Base-by-base conservation (phyloP, 2,797 vertebrate species). In the Parauchenoglanis punctatus region DNA sequence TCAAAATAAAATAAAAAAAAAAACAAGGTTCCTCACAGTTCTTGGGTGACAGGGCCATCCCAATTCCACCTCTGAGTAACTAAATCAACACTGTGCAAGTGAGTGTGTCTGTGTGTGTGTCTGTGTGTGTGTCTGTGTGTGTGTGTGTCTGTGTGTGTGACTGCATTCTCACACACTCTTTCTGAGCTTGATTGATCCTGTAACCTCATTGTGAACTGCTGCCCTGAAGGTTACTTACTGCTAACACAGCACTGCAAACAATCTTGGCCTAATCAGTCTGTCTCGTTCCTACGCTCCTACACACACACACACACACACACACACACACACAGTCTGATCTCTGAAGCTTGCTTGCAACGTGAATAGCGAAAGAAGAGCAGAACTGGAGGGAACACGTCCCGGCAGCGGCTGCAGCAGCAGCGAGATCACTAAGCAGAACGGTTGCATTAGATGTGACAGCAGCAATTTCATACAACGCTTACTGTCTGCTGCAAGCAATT, bases 401-500 rank as follows among this genome's bases (percentile, higher is more conserved):
- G 2, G 54, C 31, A 58, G 28, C 35, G 3, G 78, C 35, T 7
- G 54, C 31, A 58, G 28, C 35, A 7, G 78, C 35, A 15, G 56
- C 3, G 56, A 81, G 77, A 81, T 81, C 56, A 81, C 31, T 81
- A 59, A 81, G 77, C 77, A 25, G 31, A 54, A 44, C 56, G 92
- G 88, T 87, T 89, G 88, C 89, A 91, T 90, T 93, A 91, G 87
- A 91, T 91, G 92, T 92, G 93, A 93, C 94, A 94, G 93, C 91
- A 91, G 92, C 92, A 93, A 93, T 95, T 94, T 94, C 93, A 94
- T 92, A 92, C 93, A 92, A 91, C 91, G 89, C 90, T 92, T 93
- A 91, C 91, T 90, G 89, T 93, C 94, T 89, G 78, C 56, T 81
- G 31, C 35, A 6, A 81, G 35, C 58, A 63, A n/a, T 81, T 61